Evolutionary conservation across 2,888 invertebrate genomes (phyloP), one percentile per base, ranked within the genome.

Genomic region (Mesochorus sp.): DNA sequence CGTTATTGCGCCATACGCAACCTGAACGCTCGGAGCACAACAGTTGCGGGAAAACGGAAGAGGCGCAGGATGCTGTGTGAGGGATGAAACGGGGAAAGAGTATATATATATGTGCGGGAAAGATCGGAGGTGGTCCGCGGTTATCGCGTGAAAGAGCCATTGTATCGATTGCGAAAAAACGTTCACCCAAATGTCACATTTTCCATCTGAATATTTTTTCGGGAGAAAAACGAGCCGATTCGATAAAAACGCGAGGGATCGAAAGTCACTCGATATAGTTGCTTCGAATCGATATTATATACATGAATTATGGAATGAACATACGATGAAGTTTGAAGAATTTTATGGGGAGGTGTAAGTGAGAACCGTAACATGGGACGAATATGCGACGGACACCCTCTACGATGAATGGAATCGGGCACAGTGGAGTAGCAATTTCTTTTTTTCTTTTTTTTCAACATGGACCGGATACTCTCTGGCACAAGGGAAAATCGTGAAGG

Each of bases 1-100:
- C 62, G 62, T 74, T 74, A 78, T 78, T 70, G 73, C n/a, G n/a
- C 78, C 57, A 64, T 64, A 70, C 77, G 77, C 68, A 57, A 51
- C 44, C 68, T 64, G 73, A 74, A 51, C 77, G 49, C 47, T n/a
- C n/a, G n/a, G n/a, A n/a, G 39, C 70, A 59, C 49, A 70, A 73
- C 62, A 42, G 53, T 72, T 62, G 73, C 34, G 73, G 68, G 62
- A 68, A 64, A 64, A 59, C 44, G 37, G 49, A 44, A 59, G 47
- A 71, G 57, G n/a, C n/a, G n/a, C n/a, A n/a, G 61, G 64, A 64
- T 24, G 21, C 44, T 55, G 37, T n/a, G 24, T 2, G 42, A 42
- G 67, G 53, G 51, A 66, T 61, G 61, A 61, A 61, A 28, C 57
- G 17, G 34, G 26, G 24, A 2, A 26, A n/a, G 37, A 51, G 14